Evolutionary conservation across 2,888 invertebrate genomes (phyloP).

Genomic region (Chironomus tentans): DNA sequence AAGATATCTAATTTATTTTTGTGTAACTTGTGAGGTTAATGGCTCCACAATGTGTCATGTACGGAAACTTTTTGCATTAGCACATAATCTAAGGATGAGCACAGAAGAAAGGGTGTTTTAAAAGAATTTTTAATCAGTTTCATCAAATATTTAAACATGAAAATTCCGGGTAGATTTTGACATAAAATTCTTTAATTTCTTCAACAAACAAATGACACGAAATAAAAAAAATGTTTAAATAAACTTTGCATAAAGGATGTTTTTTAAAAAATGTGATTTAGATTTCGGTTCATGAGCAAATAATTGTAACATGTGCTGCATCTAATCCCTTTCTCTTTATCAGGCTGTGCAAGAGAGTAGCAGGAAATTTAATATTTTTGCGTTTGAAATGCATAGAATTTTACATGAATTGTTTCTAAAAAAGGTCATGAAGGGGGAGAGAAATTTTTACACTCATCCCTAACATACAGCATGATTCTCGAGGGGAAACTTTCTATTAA

Average conservation of each 20-base stretch:
- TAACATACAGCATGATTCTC: not conserved
- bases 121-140: constrained; percentile 19
- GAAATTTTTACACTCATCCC: not conserved
- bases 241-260: constrained; percentile 10
- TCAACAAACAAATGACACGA: not conserved
- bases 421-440: not conserved
- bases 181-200: constrained; percentile 1
- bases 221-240: not conserved
- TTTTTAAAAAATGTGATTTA: not conserved
- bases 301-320: constrained; percentile 26
- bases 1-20: not conserved
- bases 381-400: too few species aligned
- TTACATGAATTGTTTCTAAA: not conserved
- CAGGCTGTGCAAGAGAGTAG: not conserved
- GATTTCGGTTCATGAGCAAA: constrained; percentile 13
- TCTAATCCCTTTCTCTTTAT: constrained; percentile 2
- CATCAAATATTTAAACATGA: constrained; percentile 17
- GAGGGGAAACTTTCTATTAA: constrained; percentile 16
- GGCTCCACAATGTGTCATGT: not conserved
- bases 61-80: not conserved
- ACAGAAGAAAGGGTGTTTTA: not conserved
- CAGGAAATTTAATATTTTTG: constrained; percentile 20
- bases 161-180: not conserved
- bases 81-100: not conserved
- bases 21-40: not conserved